These are phyloP conservation scores for Siniperca scherzeri DNA, from an alignment of 2,797 vertebrate genomes.

Conservation along the genomic window DNA sequence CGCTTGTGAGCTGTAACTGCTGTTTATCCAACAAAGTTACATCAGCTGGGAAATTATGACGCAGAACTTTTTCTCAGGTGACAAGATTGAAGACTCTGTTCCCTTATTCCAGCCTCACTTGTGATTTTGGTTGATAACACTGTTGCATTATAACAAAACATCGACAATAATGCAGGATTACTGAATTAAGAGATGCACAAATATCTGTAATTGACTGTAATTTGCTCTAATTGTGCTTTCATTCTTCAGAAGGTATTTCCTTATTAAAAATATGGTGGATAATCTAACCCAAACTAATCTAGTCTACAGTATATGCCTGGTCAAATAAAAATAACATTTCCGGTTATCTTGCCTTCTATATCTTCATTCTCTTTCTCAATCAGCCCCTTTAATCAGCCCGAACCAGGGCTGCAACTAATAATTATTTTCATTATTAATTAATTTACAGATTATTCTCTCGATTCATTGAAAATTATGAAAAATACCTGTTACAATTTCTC, in stretches of 20 bases:
- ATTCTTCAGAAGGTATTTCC: neutral
- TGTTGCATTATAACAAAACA: neutral
- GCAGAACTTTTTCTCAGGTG: neutral
- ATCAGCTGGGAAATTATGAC: neutral
- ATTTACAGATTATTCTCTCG: neutral
- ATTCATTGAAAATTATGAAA: neutral
- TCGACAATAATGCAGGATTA: neutral
- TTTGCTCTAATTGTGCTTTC: neutral
- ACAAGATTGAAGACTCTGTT: neutral
- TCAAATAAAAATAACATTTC: neutral
- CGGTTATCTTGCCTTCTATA: too few species aligned
- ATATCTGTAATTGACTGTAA: neutral
- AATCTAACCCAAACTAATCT: neutral
- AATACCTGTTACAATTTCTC: neutral
- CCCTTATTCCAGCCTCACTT: neutral
- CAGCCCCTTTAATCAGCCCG: neutral
- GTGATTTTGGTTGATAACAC: neutral
- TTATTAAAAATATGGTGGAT: neutral
- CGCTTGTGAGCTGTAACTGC: neutral
- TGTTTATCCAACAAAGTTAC: constrained; percentile 6
- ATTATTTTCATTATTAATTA: neutral
- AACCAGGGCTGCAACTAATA: neutral
- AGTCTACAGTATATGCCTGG: neutral
- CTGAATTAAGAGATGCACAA: neutral
- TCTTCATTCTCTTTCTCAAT: neutral